Base-by-base conservation (phyloP, 2,888 invertebrate genomes). In the Cybosia mesomella region DNA sequence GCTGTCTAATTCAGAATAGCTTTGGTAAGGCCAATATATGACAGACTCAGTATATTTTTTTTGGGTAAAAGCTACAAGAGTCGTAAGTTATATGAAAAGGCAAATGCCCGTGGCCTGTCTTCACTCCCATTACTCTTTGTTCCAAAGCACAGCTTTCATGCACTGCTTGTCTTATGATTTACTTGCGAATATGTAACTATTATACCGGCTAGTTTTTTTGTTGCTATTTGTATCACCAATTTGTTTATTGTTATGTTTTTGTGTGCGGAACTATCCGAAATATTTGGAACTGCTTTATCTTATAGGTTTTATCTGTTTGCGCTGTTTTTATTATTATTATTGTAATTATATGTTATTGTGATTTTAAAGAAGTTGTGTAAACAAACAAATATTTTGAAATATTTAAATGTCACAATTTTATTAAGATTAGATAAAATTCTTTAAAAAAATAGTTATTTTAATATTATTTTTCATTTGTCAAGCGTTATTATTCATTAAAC, bases 91-190 rank as follows among this genome's bases (percentile, higher is more conserved):
- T 49, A 43, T 43, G 18, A 43, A 43, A 18, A 43, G 18, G 43
- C 43, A 28, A 55, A 10, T 55, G 5, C 2, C 21, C 5, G 1
- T 22, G 22, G 9, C 36, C 22, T 13, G 0, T 59, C 59, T 59
- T 4, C 5, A 22, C 15, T 58, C n/a, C 34, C 21, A 61, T 59
- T 84, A 77, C 28, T 88, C 87, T 87, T 61, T 85, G 84, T 24
- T 68, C 65, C 58, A 68, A 76, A 76, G 77, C 80, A 80, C 84
- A 84, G 85, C 84, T 90, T 89, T 89, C 86, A 90, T 87, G 90
- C 89, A 82, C 85, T 86, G 89, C 85, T 85, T 83, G 85, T 81
- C 85, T 85, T 85, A 87, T 90, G 89, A 90, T 91, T 89, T 88
- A 90, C 86, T 87, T 81, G 83, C 82, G 88, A 88, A 87, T 83